These are phyloP conservation scores for Leucania comma DNA, from an alignment of 2,888 invertebrate genomes.

Conservation along the genomic window DNA sequence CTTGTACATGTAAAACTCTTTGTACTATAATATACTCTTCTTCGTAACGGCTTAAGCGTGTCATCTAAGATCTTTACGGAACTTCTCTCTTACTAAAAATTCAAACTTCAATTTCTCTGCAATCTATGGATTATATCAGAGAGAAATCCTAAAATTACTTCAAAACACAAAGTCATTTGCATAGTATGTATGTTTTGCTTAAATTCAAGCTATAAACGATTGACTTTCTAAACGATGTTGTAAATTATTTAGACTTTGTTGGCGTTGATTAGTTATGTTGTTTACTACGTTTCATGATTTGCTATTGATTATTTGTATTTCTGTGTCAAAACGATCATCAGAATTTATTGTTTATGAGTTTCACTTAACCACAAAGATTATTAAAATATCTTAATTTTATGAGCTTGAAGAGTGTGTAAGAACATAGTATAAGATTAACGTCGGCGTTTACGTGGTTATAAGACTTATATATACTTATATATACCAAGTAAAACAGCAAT, in stretches of 20 bases:
- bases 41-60: too few relatives aligned
- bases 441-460: not conserved
- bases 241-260: constrained; percentile 48
- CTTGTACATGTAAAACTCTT: not conserved
- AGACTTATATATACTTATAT: constrained; percentile 4
- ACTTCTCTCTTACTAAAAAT: not conserved
- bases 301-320: not conserved
- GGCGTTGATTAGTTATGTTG: constrained; percentile 10
- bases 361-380: not conserved
- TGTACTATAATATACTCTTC: not conserved
- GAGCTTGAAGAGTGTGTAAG: not conserved
- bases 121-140: constrained; percentile 21
- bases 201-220: constrained; percentile 28
- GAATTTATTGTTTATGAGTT: constrained; percentile 7
- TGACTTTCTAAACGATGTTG: constrained; percentile 53
- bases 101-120: constrained; percentile 5
- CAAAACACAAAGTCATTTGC: constrained; percentile 33
- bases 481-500: not conserved
- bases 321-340: constrained; percentile 17
- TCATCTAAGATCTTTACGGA: not conserved
- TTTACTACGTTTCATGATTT: constrained; percentile 8
- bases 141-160: constrained; percentile 39
- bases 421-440: not conserved
- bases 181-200: constrained; percentile 29
- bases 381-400: constrained; percentile 13